Base-by-base conservation (phyloP, 2,113 vertebrate genomes). In the Gambusia holbrooki region DNA sequence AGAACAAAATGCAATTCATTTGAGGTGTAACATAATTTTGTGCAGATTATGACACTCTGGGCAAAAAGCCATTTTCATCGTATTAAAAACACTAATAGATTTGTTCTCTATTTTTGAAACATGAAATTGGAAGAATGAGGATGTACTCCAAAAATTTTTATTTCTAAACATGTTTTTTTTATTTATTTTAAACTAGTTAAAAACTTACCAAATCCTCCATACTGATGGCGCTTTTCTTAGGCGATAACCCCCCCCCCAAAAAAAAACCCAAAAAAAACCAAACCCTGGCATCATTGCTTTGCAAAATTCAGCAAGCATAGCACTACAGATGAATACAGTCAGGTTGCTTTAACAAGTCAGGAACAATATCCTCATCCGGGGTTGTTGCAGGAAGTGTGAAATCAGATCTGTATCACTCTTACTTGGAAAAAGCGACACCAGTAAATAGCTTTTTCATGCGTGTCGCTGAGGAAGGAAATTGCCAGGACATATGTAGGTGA, bases 371-470 rank as follows among this genome's bases (percentile, higher is more conserved):
- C 2, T 76, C 63, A 30, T 37, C 10, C 29, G 35, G 30, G 25
- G 15, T 13, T 32, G 54, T 0, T 9, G 63, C 48, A 69, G 35
- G 63, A 67, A 15, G 35, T 74, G 67, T 45, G 63, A 48, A 68
- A 73, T 17, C 10, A 66, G 40, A 22, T 42, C 73, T 40, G 48
- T 62, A 54, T 42, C 64, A 62, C 58, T 12, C 30, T 75, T 25
- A 37, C 10, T 25, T 14, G 48, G 42, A 45, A 33, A 48, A 71
- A 76, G 1, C 15, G 27, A 73, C 15, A 71, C 62, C 54, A 62
- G 33, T 30, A 42, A 66, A 73, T 40, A 77, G 62, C 28, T 45
- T 76, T 69, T 69, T 78, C 62, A 66, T 64, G 71, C n/a, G 35
- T 14, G 11, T 3, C 64, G n/a, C 25, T 7, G 0, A 68, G 62